Conservation (phyloP, 2,113 vertebrate species). For the Bagarius yarrelli region DNA sequence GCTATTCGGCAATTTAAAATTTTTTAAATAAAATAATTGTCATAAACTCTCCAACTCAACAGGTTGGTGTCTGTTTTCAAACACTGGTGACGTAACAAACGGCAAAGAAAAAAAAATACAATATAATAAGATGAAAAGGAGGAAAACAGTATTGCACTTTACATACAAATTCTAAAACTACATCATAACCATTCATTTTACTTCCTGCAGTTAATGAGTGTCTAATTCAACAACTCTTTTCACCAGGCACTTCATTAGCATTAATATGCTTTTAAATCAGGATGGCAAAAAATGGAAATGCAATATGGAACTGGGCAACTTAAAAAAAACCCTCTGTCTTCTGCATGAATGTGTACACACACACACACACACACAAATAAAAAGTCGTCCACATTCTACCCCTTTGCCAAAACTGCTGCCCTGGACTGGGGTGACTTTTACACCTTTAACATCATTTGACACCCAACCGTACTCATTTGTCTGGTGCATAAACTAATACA, state of each 20-base stretch:
- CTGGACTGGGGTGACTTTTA: slow-evolving; percentile 50
- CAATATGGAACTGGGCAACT: background rate
- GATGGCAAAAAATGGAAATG: background rate
- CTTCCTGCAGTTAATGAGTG: slow-evolving; percentile 49
- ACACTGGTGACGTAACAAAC: slow-evolving; percentile 39
- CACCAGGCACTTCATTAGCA: slow-evolving; percentile 27
- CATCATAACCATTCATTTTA: slow-evolving; percentile 61
- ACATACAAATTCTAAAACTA: slow-evolving; percentile 62
- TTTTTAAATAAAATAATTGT: slow-evolving; percentile 6
- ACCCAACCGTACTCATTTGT: slow-evolving; percentile 39
- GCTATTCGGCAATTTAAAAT: background rate
- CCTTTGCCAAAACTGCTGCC: slow-evolving; percentile 58
- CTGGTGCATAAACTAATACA: slow-evolving; percentile 42
- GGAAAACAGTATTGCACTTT: slow-evolving; percentile 78
- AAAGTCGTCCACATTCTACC: slow-evolving; percentile 59
- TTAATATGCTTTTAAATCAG: slow-evolving; percentile 4
- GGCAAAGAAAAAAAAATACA: slow-evolving; percentile 44
- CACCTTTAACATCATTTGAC: background rate
- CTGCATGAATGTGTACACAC: background rate
- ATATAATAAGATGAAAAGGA: slow-evolving; percentile 49
- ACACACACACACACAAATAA: slow-evolving; percentile 26
- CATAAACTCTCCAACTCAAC: slow-evolving; percentile 10
- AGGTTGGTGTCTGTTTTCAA: slow-evolving; percentile 36
- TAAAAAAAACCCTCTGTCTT: background rate
- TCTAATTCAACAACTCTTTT: slow-evolving; percentile 25